phyloP scores from a whole-genome alignment of 2,888 invertebrate species.

The Pycnomerus fuliginosus region DNA sequence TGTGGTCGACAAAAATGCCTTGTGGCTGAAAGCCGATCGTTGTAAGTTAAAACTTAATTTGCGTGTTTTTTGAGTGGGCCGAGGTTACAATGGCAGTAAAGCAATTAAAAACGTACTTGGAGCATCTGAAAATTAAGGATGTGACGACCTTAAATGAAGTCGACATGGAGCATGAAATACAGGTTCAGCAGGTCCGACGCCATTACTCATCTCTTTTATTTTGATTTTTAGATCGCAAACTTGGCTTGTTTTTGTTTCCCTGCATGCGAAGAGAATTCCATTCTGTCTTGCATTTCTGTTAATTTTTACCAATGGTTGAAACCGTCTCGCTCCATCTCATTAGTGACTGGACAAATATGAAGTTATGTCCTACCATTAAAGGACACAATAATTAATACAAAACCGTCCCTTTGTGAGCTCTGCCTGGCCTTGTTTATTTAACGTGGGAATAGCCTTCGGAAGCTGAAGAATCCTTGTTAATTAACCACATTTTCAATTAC shows the following conservation, averaged over 20 bases:
- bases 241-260: slow-evolving; percentile 45
- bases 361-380: slow-evolving; percentile 9
- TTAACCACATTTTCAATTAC: slow-evolving; percentile 40
- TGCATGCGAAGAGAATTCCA: slow-evolving; percentile 52
- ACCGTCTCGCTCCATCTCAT: slow-evolving; percentile 29
- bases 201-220: slow-evolving; percentile 55
- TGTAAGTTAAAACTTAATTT: too few relatives aligned
- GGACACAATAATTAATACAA: slow-evolving; percentile 15
- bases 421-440: slow-evolving; percentile 26
- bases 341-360: background rate
- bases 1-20: too few relatives aligned
- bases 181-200: slow-evolving; percentile 53
- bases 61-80: too few relatives aligned
- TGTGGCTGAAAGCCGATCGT: too few relatives aligned
- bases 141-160: slow-evolving; percentile 53
- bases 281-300: slow-evolving; percentile 49
- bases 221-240: slow-evolving; percentile 50
- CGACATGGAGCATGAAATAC: slow-evolving; percentile 53
- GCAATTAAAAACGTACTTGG: slow-evolving; percentile 28
- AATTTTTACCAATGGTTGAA: slow-evolving; percentile 47
- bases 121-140: slow-evolving; percentile 46
- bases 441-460: slow-evolving; percentile 31
- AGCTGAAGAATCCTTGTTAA: slow-evolving; percentile 43
- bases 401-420: slow-evolving; percentile 3
- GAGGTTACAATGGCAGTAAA: slow-evolving; percentile 6